These are phyloP conservation scores for Capromys pilorides DNA, from an alignment of 2,797 vertebrate genomes.

Conservation along the genomic window DNA sequence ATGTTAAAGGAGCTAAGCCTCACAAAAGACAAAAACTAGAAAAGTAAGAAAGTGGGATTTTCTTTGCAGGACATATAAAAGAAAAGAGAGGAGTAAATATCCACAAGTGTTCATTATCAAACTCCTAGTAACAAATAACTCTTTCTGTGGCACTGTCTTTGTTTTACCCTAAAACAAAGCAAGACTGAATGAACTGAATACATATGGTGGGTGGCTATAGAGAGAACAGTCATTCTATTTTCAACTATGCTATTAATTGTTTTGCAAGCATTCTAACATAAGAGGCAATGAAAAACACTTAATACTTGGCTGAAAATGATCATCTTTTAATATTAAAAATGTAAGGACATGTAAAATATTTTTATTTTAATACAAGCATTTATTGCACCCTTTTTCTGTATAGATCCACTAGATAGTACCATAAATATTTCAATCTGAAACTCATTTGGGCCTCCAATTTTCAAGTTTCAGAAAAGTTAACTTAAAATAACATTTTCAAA, in stretches of 20 bases:
- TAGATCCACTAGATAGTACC: slow-evolving; percentile 17
- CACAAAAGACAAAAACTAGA: slow-evolving; percentile 13
- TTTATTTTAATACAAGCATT: slow-evolving; percentile 25
- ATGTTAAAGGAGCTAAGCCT: slow-evolving; percentile 36
- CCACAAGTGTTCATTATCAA: not conserved
- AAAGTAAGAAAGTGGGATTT: not conserved
- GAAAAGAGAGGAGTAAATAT: slow-evolving; percentile 21
- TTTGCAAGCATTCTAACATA: not conserved
- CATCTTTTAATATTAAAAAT: slow-evolving; percentile 44
- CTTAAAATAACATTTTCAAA: not conserved
- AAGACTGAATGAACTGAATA: slow-evolving; percentile 21
- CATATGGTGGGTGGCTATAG: not conserved
- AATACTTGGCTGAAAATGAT: slow-evolving; percentile 31
- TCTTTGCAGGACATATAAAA: not conserved
- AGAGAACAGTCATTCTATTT: slow-evolving; percentile 13
- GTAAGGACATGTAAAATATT: not conserved
- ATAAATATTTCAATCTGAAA: slow-evolving; percentile 47
- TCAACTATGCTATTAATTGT: not conserved
- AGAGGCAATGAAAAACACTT: slow-evolving; percentile 33
- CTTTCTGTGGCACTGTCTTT: not conserved
- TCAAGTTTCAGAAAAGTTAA: slow-evolving; percentile 38
- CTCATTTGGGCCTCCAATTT: not conserved
- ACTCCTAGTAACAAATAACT: not conserved
- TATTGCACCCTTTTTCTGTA: not conserved
- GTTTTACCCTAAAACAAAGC: slow-evolving; percentile 49